Base-by-base conservation (phyloP, 2,113 vertebrate species). In the Calidris pygmaea region DNA sequence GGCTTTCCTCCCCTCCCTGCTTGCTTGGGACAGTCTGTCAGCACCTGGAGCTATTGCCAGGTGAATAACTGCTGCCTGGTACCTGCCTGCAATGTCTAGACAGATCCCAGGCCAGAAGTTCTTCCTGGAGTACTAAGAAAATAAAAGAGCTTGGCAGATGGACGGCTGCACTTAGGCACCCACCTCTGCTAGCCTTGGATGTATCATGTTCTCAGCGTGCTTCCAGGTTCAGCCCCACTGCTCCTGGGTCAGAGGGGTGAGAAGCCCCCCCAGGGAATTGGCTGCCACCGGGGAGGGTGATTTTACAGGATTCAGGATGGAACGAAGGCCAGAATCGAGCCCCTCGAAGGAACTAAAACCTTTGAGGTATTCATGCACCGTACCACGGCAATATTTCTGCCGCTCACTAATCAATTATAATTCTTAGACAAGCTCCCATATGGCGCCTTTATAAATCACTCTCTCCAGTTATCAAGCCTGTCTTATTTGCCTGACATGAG, bases 401-500 rank as follows among this genome's bases (percentile, higher is more conserved):
- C 1, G 34, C 94, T 94, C 71, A 1, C 85, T 93, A 70, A 97
- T 96, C 95, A 96, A 91, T 95, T 84, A 71, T 78, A 62, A 59
- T 81, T 68, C 92, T 94, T 29, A 94, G 95, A 93, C 95, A 88
- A 94, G 95, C 85, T 92, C 96, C 94, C 97, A 97, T 95, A 90
- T 96, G 96, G 96, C 37, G 85, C 86, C 92, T 94, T 94, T 90
- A 93, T 95, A 96, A 96, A 96, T 95, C 82, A 77, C 89, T 70
- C 93, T 88, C 92, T 81, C 81, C 91, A 65, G 59, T 95, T 93
- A 91, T 81, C 95, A 67, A 97, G 82, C 43, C 92, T 96, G 94
- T 89, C 96, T 85, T 78, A 29, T 83, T 85, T 95, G 95, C 90
- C 82, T 96, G 97, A 93, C 95, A 93, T 5, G 72, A 96, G 95